These are phyloP conservation scores for Sebastes nivosus DNA, from an alignment of 2,797 vertebrate genomes.

Conservation along the genomic window DNA sequence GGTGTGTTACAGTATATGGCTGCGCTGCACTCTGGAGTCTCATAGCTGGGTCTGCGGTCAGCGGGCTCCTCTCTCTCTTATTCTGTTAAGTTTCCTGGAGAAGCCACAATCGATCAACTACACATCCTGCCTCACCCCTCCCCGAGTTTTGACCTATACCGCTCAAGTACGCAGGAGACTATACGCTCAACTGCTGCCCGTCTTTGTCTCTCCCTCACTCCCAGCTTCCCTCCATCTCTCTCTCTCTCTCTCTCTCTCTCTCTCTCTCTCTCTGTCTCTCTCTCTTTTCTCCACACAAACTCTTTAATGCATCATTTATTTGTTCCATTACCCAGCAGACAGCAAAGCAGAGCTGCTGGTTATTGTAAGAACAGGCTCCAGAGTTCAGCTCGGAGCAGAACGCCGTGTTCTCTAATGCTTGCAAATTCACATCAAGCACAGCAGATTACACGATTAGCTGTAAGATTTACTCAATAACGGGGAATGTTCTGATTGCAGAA, in stretches of 20 bases:
- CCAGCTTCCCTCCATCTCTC: neutral
- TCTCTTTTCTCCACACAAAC: conserved; percentile 5
- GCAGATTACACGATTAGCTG: conserved; percentile 20
- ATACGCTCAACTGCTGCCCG: neutral
- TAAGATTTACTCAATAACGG: conserved; percentile 21
- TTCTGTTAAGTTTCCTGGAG: conserved; percentile 28
- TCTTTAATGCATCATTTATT: conserved; percentile 64
- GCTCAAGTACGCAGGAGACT: conserved; percentile 28
- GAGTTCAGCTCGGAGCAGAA: conserved; percentile 32
- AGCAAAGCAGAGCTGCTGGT: conserved; percentile 7
- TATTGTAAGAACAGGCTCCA: conserved; percentile 23
- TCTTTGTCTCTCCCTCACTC: conserved; percentile 19
- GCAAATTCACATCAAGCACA: conserved; percentile 30
- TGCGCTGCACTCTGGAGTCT: conserved; percentile 28
- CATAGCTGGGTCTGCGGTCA: conserved; percentile 29
- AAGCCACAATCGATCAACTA: conserved; percentile 49
- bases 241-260: neutral
- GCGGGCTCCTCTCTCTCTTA: conserved; percentile 9
- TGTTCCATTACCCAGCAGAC: conserved; percentile 49
- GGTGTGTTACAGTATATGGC: conserved; percentile 24
- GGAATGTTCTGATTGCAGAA: neutral
- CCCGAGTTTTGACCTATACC: conserved; percentile 21
- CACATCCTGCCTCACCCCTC: conserved; percentile 16
- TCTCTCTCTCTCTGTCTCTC: neutral
- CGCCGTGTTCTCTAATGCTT: conserved; percentile 20